A percentile compares a stretch with the other conserved stretches of the same genome.
Evolutionary conservation across 2,888 invertebrate genomes (phyloP).

Genomic region (Melieria crassipennis): DNA sequence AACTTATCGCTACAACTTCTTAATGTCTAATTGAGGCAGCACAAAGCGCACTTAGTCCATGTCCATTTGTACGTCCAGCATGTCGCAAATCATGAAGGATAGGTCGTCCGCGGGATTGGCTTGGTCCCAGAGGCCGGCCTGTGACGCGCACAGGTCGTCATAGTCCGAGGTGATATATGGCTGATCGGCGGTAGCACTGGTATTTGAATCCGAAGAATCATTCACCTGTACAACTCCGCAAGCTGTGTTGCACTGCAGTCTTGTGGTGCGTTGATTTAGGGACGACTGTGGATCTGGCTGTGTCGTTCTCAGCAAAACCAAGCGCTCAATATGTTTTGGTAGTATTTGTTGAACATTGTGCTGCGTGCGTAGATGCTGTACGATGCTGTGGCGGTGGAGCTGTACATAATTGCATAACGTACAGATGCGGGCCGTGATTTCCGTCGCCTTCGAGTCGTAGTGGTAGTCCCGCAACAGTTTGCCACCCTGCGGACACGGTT

Average conservation of each 20-base stretch:
- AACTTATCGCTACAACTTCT: too few species aligned
- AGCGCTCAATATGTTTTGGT: slow-evolving; percentile 45
- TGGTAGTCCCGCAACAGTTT: slow-evolving; percentile 40
- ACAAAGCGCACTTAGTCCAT: too few species aligned
- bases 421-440: slow-evolving; percentile 72
- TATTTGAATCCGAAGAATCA: slow-evolving; percentile 5
- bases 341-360: slow-evolving; percentile 45
- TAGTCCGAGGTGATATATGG: slow-evolving; percentile 26
- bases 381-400: slow-evolving; percentile 70
- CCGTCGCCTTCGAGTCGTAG: slow-evolving; percentile 43
- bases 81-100: slow-evolving; percentile 55
- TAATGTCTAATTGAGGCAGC: too few species aligned
- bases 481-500: slow-evolving; percentile 43
- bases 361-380: slow-evolving; percentile 69
- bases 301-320: slow-evolving; percentile 45
- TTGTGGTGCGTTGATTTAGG: background rate
- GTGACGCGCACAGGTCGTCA: slow-evolving; percentile 7
- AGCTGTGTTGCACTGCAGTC: background rate
- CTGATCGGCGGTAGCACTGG: slow-evolving; percentile 7
- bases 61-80: slow-evolving; percentile 51
- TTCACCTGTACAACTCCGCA: background rate
- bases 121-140: slow-evolving; percentile 26
- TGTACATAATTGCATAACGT: slow-evolving; percentile 78
- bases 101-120: slow-evolving; percentile 49
- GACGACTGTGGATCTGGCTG: slow-evolving; percentile 10